These are phyloP conservation scores for Hypercompe scribonia DNA, from an alignment of 2,888 invertebrate species.

Conservation along the genomic window DNA sequence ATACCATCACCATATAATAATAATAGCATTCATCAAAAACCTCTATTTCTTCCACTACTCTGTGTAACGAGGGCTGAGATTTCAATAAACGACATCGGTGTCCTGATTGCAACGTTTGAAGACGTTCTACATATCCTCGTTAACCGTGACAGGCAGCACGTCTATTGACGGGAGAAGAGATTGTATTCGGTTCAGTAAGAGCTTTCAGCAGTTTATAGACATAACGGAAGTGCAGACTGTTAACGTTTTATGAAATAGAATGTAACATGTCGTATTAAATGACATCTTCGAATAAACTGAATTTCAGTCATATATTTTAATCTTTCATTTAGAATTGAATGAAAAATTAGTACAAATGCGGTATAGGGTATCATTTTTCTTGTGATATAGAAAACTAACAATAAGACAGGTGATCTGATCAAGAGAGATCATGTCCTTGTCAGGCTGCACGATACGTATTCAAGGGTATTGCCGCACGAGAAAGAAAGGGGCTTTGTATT, in stretches of 20 bases:
- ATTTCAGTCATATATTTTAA: not conserved
- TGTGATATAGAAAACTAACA: no score
- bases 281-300: not conserved
- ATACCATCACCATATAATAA: not conserved
- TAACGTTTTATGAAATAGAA: conserved; percentile 7
- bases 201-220: conserved; percentile 22
- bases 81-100: conserved; percentile 80
- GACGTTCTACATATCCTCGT: conserved; percentile 67
- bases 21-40: not conserved
- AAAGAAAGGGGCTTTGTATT: no score
- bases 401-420: no score
- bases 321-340: no score
- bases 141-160: conserved; percentile 63
- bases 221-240: conserved; percentile 9
- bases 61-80: conserved; percentile 72
- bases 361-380: no score
- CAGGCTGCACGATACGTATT: no score
- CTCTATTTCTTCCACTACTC: conserved; percentile 58
- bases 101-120: conserved; percentile 73
- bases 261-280: conserved; percentile 4
- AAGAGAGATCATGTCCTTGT: no score
- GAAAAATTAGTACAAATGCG: no score
- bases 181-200: conserved; percentile 26
- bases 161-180: conserved; percentile 20
- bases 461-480: no score